Conservation (phyloP, 2,113 vertebrate species). For the Columbina picui region DNA sequence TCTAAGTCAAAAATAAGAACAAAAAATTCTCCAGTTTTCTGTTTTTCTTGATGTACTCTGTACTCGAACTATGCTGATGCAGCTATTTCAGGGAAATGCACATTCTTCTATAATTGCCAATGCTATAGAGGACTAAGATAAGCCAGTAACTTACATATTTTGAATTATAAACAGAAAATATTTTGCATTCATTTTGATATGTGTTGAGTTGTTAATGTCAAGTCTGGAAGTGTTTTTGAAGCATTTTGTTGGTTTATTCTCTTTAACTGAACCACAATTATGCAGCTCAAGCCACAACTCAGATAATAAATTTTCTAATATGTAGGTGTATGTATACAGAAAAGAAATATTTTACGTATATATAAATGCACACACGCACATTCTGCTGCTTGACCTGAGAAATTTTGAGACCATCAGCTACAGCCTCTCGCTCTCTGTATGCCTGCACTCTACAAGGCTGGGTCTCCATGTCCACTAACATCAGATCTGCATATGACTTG, state of each 20-base stretch:
- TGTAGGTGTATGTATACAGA: not conserved
- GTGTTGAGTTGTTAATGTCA: not conserved
- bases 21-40: not conserved
- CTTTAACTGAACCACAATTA: not conserved
- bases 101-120: slow-evolving; percentile 9
- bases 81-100: slow-evolving; percentile 45
- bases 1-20: not conserved
- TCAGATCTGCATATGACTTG: not conserved
- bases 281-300: not conserved
- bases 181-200: slow-evolving; percentile 18
- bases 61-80: not conserved
- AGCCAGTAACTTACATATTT: slow-evolving; percentile 12
- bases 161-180: not conserved
- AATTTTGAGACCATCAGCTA: not conserved
- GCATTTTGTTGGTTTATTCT: not conserved
- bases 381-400: not conserved
- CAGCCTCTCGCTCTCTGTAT: not conserved
- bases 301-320: not conserved
- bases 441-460: not conserved
- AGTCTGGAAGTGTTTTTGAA: slow-evolving; percentile 8
- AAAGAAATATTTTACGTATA: not conserved
- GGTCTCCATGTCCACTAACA: not conserved
- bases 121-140: not conserved
- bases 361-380: not conserved
- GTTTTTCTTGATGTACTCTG: not conserved